These are phyloP conservation scores for Anolis apletophallus DNA, from an alignment of 2,797 vertebrate species.

Conservation along the genomic window DNA sequence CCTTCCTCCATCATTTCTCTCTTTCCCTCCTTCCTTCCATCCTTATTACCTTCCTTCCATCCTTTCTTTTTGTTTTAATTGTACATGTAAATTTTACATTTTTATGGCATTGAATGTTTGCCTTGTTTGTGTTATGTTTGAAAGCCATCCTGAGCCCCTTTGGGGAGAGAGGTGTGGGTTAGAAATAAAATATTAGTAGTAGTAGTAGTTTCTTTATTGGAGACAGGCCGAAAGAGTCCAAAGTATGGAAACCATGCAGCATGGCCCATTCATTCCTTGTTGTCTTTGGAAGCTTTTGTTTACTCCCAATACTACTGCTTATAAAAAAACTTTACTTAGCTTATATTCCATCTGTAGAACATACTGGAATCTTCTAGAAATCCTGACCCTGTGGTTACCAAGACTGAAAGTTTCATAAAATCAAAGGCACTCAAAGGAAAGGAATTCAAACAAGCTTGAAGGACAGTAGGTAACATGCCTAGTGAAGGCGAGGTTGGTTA, in stretches of 20 bases:
- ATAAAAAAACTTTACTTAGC: not conserved
- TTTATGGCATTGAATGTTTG: no score
- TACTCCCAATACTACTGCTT: not conserved
- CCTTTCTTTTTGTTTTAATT: no score
- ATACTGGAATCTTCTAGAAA: not conserved
- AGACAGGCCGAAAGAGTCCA: not conserved
- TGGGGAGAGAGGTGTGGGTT: no score
- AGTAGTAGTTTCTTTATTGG: conserved; percentile 33
- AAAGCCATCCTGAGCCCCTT: no score
- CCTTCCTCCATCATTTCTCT: no score
- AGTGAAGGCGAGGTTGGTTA: conserved; percentile 1
- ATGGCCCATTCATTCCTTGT: not conserved
- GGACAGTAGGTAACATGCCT: conserved; percentile 37
- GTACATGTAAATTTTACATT: no score
- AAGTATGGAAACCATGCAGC: not conserved
- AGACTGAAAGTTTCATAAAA: no score
- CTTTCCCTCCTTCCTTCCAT: no score
- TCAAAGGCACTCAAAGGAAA: conserved; percentile 32
- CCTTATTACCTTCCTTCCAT: no score
- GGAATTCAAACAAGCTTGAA: conserved; percentile 32
- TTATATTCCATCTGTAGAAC: not conserved
- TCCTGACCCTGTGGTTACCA: not conserved
- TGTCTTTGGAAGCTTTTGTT: not conserved
- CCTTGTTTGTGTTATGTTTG: no score
- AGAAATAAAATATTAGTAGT: no score